A percentile compares a stretch with the other conserved stretches of the same genome.
Conservation (phyloP, 2,797 vertebrate species). For the Chelon auratus region DNA sequence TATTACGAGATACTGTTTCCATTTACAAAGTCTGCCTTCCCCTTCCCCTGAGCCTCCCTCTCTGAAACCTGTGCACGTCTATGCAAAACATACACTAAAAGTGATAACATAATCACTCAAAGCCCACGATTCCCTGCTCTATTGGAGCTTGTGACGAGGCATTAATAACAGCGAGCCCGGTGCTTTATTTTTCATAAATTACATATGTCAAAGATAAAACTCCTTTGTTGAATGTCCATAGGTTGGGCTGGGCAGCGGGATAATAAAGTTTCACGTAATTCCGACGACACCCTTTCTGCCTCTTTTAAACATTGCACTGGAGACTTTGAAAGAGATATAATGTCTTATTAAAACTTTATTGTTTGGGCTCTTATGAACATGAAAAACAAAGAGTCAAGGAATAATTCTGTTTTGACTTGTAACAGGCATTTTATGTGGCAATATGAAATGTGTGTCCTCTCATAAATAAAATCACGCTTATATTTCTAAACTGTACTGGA, state of each 20-base stretch:
- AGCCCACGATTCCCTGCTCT: slow-evolving; percentile 84
- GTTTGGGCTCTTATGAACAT: neutral
- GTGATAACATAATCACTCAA: slow-evolving; percentile 87
- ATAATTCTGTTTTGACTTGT: slow-evolving; percentile 1
- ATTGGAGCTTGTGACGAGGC: slow-evolving; percentile 87
- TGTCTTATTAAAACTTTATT: neutral
- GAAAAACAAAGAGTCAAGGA: neutral
- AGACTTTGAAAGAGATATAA: neutral
- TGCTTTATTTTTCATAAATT: slow-evolving; percentile 86
- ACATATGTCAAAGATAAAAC: slow-evolving; percentile 84
- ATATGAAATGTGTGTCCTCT: neutral
- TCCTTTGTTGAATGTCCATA: slow-evolving; percentile 71
- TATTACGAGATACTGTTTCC: slow-evolving; percentile 24
- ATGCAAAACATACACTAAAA: slow-evolving; percentile 85
- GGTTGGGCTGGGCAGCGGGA: slow-evolving; percentile 34
- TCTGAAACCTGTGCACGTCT: slow-evolving; percentile 74
- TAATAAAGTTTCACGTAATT: slow-evolving; percentile 46
- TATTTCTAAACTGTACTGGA: neutral
- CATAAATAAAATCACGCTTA: neutral
- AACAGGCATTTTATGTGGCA: neutral
- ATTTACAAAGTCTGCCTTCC: slow-evolving; percentile 43
- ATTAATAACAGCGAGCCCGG: slow-evolving; percentile 81
- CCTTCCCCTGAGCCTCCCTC: slow-evolving; percentile 17
- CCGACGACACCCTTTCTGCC: slow-evolving; percentile 14
- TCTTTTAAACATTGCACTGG: neutral